Evolutionary conservation across 1,140 invertebrate genomes (phyloP).

Genomic region (Macrobrachium rosenbergii): DNA sequence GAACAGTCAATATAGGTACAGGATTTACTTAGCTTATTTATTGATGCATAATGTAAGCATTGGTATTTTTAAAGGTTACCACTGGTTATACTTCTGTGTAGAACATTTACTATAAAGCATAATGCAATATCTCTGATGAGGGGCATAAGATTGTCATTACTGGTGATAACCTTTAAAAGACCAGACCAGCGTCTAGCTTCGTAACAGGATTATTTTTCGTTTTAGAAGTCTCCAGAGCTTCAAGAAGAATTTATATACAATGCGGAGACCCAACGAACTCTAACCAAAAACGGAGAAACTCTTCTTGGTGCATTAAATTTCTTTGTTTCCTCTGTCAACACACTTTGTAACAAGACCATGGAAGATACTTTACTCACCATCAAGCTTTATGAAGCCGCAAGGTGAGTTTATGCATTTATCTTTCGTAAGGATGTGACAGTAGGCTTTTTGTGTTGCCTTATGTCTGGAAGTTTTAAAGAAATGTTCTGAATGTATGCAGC

Average conservation of each 20-base stretch:
- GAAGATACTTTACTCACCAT: constrained; percentile 76
- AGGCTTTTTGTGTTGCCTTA: no score
- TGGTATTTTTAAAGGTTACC: no score
- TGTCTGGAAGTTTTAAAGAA: no score
- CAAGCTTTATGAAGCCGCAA: constrained; percentile 52
- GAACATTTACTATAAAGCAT: no score
- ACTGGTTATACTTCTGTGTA: no score
- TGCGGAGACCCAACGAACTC: constrained; percentile 92
- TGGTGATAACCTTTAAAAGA: no score
- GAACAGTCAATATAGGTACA: no score
- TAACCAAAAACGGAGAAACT: constrained; percentile 95
- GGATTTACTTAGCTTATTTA: no score
- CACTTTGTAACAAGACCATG: constrained; percentile 70
- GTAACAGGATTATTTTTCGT: constrained; percentile 68
- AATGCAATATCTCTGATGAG: no score
- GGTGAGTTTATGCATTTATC: constrained; percentile 45
- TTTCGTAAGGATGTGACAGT: constrained; percentile 73
- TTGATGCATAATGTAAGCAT: no score
- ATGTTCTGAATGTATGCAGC: no score
- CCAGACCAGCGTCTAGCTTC: not conserved
- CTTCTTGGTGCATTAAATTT: constrained; percentile 93
- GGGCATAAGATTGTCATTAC: no score
- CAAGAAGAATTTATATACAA: constrained; percentile 96
- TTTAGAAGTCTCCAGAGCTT: constrained; percentile 79
- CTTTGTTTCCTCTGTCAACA: constrained; percentile 95